Base-by-base conservation (phyloP, 2,797 vertebrate genomes). In the Girardinus metallicus region DNA sequence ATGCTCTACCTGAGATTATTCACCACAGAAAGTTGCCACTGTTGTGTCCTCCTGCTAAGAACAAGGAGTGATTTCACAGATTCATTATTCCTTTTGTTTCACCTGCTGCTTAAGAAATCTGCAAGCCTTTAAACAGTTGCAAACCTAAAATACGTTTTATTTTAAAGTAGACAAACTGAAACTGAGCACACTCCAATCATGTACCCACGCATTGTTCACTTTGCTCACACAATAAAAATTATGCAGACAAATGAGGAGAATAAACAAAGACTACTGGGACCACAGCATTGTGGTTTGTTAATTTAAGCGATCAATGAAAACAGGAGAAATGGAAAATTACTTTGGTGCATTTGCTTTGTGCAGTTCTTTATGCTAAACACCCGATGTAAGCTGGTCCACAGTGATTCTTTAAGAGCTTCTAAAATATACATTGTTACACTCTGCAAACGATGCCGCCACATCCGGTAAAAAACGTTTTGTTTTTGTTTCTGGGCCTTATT, bases 261-360 rank as follows among this genome's bases (percentile, higher is more conserved):
- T 79, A 87, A 90, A 88, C 88, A 83, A 64, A 34, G 87, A 74
- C 86, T 80, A 47, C 74, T 26, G 89, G 83, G 88, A 93, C 84
- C 73, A 73, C 15, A 47, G 82, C 81, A 79, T 60, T n/a, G 75
- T 23, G 80, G 79, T 88, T 86, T 84, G 86, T 86, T 91, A 86
- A 92, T 93, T 90, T 82, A 83, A 91, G 81, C 81, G 88, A 90
- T 88, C 87, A 92, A 89, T 91, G 82, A 83, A 87, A 80, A 44
- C 89, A 80, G 80, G 79, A 83, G 82, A 88, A 90, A 88, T 78
- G 86, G 80, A 91, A 91, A 90, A 93, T 88, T 60, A 92, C 86
- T 86, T 85, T 68, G 77, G 86, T 77, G 87, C 80, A 83, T 91
- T 89, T 92, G 86, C 87, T 91, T 88, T 88, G 81, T 70, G 75